phyloP scores from a whole-genome alignment of 2,113 vertebrate genomes.

The Odocoileus hemionus region DNA sequence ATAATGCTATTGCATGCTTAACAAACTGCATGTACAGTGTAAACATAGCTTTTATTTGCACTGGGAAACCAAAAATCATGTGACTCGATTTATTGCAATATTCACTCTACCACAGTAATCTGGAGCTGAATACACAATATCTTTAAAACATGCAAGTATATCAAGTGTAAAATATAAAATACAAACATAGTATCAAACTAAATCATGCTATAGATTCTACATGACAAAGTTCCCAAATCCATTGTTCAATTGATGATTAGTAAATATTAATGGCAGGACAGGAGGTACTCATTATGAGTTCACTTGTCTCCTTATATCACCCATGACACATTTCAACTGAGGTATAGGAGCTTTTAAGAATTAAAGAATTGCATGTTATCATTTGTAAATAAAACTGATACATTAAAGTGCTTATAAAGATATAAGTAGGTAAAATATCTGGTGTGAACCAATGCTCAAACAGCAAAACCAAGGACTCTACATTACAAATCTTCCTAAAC shows the following conservation, averaged over 20 bases:
- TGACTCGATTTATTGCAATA: background rate
- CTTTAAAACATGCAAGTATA: background rate
- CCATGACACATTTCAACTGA: background rate
- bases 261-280: background rate
- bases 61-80: background rate
- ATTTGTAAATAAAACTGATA: background rate
- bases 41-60: background rate
- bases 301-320: background rate
- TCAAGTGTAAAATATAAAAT: slow-evolving; percentile 2
- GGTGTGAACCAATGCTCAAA: background rate
- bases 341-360: background rate
- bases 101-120: background rate
- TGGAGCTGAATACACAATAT: background rate
- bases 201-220: background rate
- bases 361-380: background rate
- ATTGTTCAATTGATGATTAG: background rate
- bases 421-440: background rate
- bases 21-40: background rate
- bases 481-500: background rate
- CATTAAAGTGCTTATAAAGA: background rate
- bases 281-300: background rate
- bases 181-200: background rate
- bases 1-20: background rate
- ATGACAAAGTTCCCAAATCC: background rate
- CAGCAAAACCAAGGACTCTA: background rate